These are phyloP conservation scores for Colletes latitarsis DNA, from an alignment of 1,140 invertebrate species.

Conservation along the genomic window DNA sequence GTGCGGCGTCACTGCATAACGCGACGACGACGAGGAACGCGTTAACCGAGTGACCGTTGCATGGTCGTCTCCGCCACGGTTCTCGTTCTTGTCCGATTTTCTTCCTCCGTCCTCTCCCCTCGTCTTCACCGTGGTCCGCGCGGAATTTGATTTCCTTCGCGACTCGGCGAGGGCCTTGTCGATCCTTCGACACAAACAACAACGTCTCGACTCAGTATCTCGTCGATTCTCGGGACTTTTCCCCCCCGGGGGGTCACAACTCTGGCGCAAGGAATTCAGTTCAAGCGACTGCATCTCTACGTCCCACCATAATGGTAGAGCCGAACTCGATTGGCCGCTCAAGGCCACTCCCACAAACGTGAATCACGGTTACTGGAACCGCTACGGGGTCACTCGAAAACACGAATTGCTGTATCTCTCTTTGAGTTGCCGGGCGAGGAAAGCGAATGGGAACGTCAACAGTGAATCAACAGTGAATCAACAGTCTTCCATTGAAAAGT, in stretches of 20 bases:
- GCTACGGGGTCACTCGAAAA: too few relatives aligned
- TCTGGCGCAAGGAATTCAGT: neutral
- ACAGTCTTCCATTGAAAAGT: too few relatives aligned
- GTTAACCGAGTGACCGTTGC: neutral
- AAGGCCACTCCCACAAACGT: too few relatives aligned
- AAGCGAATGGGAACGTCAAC: too few relatives aligned
- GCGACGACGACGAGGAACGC: neutral
- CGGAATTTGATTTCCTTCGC: neutral
- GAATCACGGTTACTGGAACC: too few relatives aligned
- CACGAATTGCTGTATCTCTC: too few relatives aligned
- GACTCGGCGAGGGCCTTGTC: neutral
- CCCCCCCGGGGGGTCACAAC: neutral
- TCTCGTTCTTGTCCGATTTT: neutral
- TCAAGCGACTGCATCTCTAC: neutral
- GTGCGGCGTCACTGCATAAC: conserved; percentile 16
- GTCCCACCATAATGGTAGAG: too few relatives aligned
- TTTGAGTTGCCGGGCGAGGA: too few relatives aligned
- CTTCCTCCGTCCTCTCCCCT: neutral
- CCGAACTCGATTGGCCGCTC: too few relatives aligned
- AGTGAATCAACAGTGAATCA: too few relatives aligned
- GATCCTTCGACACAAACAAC: conserved; percentile 21
- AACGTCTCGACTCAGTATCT: neutral
- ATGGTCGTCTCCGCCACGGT: neutral
- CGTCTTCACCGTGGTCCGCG: neutral
- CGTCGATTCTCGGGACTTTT: neutral